Conservation (phyloP, 2,113 vertebrate genomes). For the Thermophis baileyi region DNA sequence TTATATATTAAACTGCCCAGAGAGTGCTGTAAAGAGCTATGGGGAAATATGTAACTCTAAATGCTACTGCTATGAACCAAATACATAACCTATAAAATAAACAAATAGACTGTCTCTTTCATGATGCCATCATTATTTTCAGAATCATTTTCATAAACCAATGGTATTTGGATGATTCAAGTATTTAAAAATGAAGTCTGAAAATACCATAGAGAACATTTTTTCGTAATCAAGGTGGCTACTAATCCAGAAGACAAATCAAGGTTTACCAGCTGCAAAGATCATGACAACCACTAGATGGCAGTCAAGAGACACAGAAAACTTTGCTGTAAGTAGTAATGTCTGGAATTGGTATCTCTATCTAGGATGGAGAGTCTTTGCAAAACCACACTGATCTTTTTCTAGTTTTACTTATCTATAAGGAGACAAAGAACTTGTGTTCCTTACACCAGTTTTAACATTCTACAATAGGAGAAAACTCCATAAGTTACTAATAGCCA, state of each 20-base stretch:
- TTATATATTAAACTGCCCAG: neutral
- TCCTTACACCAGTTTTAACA: neutral
- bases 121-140: neutral
- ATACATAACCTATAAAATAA: neutral
- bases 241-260: neutral
- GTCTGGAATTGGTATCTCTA: neutral
- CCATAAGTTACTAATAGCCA: neutral
- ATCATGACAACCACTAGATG: neutral
- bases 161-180: neutral
- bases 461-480: neutral
- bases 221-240: neutral
- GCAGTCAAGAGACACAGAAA: neutral
- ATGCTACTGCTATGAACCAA: neutral
- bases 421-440: neutral
- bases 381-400: neutral
- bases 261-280: neutral
- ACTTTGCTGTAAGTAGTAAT: neutral
- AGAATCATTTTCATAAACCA: neutral
- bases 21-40: neutral
- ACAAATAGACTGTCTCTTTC: neutral
- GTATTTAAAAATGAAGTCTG: neutral
- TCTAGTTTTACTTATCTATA: neutral
- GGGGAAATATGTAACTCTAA: neutral
- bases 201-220: neutral
- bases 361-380: neutral